Percentiles rank a stretch among this genome's conserved stretches.
Conservation (phyloP, 2,888 invertebrate genomes). For the Amphipyra berbera region DNA sequence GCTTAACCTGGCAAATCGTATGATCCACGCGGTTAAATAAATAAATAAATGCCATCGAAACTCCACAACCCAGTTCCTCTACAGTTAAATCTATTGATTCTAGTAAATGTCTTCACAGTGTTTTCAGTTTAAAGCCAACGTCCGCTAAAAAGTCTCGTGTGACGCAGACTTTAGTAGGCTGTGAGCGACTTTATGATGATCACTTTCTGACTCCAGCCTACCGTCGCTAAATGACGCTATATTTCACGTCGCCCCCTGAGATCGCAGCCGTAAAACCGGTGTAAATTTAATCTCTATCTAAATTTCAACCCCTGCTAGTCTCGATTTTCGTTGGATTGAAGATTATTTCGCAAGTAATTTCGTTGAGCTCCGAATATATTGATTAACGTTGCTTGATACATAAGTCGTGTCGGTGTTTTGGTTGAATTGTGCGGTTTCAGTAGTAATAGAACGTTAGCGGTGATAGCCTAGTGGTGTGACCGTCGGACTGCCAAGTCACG, state of each 20-base stretch:
- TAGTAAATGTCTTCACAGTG: too few species aligned
- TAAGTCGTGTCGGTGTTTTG: not conserved
- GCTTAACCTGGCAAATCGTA: too few species aligned
- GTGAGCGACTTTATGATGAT: constrained; percentile 60
- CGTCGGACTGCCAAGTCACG: too few species aligned
- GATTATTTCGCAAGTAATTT: constrained; percentile 51
- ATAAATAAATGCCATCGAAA: too few species aligned
- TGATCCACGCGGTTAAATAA: too few species aligned
- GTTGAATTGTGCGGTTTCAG: too few species aligned
- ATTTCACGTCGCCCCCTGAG: constrained; percentile 59
- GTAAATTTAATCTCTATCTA: constrained; percentile 65
- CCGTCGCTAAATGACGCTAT: constrained; percentile 62
- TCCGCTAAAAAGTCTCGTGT: constrained; percentile 7
- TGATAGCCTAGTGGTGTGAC: too few species aligned
- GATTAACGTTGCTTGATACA: constrained; percentile 29
- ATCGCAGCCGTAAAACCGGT: constrained; percentile 58
- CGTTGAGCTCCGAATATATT: constrained; percentile 30
- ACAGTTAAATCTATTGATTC: too few species aligned
- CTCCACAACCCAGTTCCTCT: too few species aligned
- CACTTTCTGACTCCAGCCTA: constrained; percentile 54
- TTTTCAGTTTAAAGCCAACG: too few species aligned
- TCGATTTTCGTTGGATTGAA: constrained; percentile 49
- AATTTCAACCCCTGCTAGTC: constrained; percentile 60
- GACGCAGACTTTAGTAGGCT: constrained; percentile 13
- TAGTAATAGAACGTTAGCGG: too few species aligned